Conservation (phyloP, 2,888 invertebrate species). For the Lasioglossum leucozonium region DNA sequence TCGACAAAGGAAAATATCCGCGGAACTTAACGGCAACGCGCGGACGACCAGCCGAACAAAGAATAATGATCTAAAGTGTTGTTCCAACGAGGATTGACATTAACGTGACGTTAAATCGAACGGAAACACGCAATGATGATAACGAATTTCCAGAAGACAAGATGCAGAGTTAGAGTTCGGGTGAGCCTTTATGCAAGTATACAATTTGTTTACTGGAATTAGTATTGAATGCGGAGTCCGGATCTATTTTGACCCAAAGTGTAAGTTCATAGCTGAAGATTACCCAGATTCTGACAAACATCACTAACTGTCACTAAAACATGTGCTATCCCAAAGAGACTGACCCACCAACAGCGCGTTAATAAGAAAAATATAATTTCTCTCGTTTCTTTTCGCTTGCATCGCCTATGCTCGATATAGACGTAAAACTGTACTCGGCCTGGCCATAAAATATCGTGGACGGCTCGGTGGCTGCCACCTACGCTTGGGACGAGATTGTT, state of each 20-base stretch:
- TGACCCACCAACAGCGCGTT: background rate
- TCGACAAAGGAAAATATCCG: background rate
- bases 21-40: background rate
- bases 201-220: background rate
- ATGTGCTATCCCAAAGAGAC: background rate
- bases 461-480: background rate
- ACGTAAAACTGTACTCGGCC: background rate
- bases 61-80: background rate
- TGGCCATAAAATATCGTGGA: background rate
- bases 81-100: background rate
- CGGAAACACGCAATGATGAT: background rate
- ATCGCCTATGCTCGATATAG: conserved; percentile 8
- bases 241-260: no score
- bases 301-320: background rate
- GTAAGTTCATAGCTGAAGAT: no score
- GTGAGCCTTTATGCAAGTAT: background rate
- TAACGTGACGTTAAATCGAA: background rate
- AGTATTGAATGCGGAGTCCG: background rate
- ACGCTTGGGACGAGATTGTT: background rate
- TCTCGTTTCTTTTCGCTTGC: background rate
- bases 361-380: background rate
- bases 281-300: no score
- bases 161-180: background rate
- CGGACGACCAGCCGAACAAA: background rate
- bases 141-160: background rate